Conservation (phyloP, 2,113 vertebrate genomes). For the Gambusia holbrooki region DNA sequence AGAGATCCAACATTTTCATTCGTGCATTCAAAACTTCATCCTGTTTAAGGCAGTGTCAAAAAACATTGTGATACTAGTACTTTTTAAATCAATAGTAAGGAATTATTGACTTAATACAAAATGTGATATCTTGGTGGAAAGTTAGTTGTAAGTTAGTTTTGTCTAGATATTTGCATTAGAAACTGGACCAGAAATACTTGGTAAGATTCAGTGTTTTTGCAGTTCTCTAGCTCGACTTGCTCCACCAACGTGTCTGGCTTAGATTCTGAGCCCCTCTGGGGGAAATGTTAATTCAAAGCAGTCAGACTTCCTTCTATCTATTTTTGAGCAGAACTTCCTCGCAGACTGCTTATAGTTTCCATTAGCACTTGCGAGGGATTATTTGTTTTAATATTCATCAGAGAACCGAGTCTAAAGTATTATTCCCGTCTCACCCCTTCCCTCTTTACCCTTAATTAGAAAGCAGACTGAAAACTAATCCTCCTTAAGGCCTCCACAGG, state of each 20-base stretch:
- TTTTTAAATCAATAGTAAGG: no score
- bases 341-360: neutral
- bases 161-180: no score
- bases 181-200: no score
- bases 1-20: no score
- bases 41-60: no score
- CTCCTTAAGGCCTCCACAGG: conserved; percentile 45
- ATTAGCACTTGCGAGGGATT: conserved; percentile 43
- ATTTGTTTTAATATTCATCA: conserved; percentile 50
- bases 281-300: neutral
- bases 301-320: conserved; percentile 20
- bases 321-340: conserved; percentile 18
- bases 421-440: conserved; percentile 22
- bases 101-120: no score
- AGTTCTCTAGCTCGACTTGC: neutral
- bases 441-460: conserved; percentile 52
- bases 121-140: no score
- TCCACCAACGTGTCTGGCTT: conserved; percentile 13
- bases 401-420: conserved; percentile 31
- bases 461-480: conserved; percentile 57
- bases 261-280: conserved; percentile 2
- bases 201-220: no score
- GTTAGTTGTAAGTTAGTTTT: no score
- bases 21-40: no score
- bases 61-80: no score